Percentiles rank a stretch among this genome's conserved stretches.
phyloP scores from a whole-genome alignment of 2,113 vertebrate genomes.

The Spea bombifrons region DNA sequence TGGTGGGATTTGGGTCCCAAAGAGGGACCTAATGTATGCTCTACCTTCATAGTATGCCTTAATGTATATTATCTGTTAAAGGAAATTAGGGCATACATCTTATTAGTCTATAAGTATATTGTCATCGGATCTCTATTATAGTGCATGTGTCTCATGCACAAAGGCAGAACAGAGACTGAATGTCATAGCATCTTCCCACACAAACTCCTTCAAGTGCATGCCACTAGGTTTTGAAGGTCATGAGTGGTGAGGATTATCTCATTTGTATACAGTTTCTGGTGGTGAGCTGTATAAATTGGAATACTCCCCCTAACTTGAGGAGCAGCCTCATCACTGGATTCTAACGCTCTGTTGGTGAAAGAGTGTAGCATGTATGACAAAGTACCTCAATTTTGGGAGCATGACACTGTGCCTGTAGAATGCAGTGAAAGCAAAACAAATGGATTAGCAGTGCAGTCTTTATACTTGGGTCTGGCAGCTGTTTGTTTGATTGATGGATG shows the following conservation, averaged over 20 bases:
- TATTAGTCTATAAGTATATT: too few relatives aligned
- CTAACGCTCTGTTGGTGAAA: slow-evolving; percentile 21
- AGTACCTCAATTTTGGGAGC: slow-evolving; percentile 51
- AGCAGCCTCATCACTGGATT: slow-evolving; percentile 18
- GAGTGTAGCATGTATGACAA: slow-evolving; percentile 47
- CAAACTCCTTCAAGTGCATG: slow-evolving; percentile 14
- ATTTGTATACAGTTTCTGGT: slow-evolving; percentile 6
- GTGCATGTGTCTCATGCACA: background rate
- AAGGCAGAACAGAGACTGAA: background rate
- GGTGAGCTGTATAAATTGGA: slow-evolving; percentile 35
- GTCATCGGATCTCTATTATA: background rate
- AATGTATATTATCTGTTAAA: too few relatives aligned
- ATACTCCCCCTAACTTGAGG: slow-evolving; percentile 48
- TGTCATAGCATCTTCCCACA: slow-evolving; percentile 31
- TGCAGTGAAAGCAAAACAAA: slow-evolving; percentile 58
- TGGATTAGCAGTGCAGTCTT: slow-evolving; percentile 45
- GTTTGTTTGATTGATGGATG: slow-evolving; percentile 63
- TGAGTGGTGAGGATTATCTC: slow-evolving; percentile 34
- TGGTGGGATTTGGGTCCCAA: too few relatives aligned
- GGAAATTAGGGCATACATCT: too few relatives aligned
- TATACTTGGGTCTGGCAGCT: slow-evolving; percentile 56
- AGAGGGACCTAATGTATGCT: too few relatives aligned
- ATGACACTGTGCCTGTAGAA: slow-evolving; percentile 59
- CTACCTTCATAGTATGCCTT: too few relatives aligned
- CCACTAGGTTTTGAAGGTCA: slow-evolving; percentile 35